Percentiles rank a stretch among this genome's conserved stretches.
phyloP scores from a whole-genome alignment of 1,140 invertebrate species.

The Sarcophaga peregrina region DNA sequence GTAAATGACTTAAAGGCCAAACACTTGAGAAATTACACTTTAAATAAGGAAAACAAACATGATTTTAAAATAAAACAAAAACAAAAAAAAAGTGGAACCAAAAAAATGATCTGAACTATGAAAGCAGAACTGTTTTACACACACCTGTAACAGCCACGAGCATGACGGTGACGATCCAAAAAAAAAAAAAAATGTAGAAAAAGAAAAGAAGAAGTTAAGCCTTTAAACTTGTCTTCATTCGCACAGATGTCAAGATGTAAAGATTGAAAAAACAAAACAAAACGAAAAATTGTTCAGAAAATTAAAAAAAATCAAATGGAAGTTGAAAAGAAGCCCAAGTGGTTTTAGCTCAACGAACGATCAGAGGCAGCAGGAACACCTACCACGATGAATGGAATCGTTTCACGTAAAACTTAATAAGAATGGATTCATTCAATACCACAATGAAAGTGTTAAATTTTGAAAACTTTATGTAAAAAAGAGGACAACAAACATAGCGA shows the following conservation, averaged over 20 bases:
- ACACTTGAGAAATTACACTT: constrained; percentile 19
- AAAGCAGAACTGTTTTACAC: too few species aligned
- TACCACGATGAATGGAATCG: constrained; percentile 13
- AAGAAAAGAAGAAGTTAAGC: neutral
- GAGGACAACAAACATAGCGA: too few species aligned
- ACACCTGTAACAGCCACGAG: neutral
- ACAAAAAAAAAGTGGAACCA: neutral
- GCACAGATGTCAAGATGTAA: neutral
- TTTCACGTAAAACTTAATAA: neutral
- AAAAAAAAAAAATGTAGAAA: neutral
- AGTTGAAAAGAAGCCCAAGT: neutral
- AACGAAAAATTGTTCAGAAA: too few species aligned
- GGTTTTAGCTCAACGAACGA: neutral
- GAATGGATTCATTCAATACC: neutral
- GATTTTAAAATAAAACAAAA: neutral
- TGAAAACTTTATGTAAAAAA: neutral
- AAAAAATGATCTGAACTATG: neutral
- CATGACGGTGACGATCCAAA: neutral
- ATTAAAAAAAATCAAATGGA: too few species aligned
- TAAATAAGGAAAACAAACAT: constrained; percentile 5
- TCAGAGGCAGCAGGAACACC: neutral
- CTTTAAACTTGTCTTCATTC: neutral
- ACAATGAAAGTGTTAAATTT: neutral
- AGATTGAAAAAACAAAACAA: neutral
- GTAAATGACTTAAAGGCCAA: constrained; percentile 22